A percentile compares a stretch with the other conserved stretches of the same genome.
Evolutionary conservation across 2,113 vertebrate species (phyloP).

Genomic region (Balaeniceps rex): DNA sequence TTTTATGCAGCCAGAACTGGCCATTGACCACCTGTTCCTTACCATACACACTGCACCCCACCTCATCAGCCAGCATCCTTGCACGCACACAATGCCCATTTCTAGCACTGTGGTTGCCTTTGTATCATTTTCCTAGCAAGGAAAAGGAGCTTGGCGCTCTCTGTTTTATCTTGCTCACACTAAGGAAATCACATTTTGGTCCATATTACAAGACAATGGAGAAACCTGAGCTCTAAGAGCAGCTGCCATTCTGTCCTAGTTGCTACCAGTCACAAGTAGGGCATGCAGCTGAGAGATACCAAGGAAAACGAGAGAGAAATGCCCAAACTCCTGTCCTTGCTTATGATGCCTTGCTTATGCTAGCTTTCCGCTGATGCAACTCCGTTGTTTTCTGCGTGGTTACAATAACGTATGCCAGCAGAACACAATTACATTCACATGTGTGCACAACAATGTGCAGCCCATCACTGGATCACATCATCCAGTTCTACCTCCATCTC

Average conservation of each 20-base stretch:
- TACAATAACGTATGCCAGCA: background rate
- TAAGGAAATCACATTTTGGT: background rate
- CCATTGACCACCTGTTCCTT: background rate
- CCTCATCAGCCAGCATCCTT: background rate
- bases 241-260: background rate
- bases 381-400: background rate
- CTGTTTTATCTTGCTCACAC: background rate
- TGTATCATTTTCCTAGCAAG: background rate
- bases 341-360: background rate
- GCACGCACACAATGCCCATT: background rate
- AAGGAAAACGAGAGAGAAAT: background rate
- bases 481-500: background rate
- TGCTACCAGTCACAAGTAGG: background rate
- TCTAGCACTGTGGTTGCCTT: background rate
- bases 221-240: background rate
- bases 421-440: background rate
- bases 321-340: background rate
- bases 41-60: background rate
- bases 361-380: background rate
- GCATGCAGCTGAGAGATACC: background rate
- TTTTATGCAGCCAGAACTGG: background rate
- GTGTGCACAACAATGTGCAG: background rate
- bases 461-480: background rate
- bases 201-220: background rate
- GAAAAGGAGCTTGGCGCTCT: background rate